Conservation (phyloP, 2,888 invertebrate species). For the Lordiphosa fenestrarum region DNA sequence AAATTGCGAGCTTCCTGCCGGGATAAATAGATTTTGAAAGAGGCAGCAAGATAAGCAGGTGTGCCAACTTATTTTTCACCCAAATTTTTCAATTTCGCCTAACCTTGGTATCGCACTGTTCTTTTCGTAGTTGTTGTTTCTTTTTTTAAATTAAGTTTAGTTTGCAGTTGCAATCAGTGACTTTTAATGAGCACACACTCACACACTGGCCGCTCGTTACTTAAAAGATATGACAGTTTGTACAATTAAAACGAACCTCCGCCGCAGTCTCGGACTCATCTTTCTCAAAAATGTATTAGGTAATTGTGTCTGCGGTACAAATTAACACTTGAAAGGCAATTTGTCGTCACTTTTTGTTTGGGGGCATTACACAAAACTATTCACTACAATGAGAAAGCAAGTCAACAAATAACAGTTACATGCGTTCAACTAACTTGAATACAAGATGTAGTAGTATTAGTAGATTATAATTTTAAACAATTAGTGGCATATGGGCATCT, state of each 20-base stretch:
- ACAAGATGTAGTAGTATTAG: background rate
- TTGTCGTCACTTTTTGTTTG: slow-evolving; percentile 56
- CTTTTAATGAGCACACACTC: slow-evolving; percentile 44
- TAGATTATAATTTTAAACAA: too few relatives aligned
- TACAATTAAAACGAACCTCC: slow-evolving; percentile 30
- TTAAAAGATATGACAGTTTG: slow-evolving; percentile 17
- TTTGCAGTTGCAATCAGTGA: slow-evolving; percentile 44
- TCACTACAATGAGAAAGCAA: slow-evolving; percentile 15
- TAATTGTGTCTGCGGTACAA: slow-evolving; percentile 72
- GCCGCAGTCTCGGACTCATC: slow-evolving; percentile 37
- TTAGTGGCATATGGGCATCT: too few relatives aligned
- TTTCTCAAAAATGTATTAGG: slow-evolving; percentile 61
- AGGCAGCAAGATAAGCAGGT: slow-evolving; percentile 10
- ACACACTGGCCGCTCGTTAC: slow-evolving; percentile 12
- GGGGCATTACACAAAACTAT: slow-evolving; percentile 23
- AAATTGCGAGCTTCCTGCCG: slow-evolving; percentile 62
- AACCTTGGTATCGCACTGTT: background rate
- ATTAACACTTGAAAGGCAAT: slow-evolving; percentile 68
- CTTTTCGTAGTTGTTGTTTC: slow-evolving; percentile 4
- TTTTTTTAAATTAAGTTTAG: slow-evolving; percentile 12
- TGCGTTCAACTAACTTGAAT: slow-evolving; percentile 1
- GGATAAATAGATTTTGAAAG: slow-evolving; percentile 46
- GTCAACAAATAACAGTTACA: slow-evolving; percentile 6
- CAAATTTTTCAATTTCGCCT: background rate
- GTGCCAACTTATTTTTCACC: background rate